Conservation (phyloP, 2,888 invertebrate genomes). For the Balanococcus diminutus region DNA sequence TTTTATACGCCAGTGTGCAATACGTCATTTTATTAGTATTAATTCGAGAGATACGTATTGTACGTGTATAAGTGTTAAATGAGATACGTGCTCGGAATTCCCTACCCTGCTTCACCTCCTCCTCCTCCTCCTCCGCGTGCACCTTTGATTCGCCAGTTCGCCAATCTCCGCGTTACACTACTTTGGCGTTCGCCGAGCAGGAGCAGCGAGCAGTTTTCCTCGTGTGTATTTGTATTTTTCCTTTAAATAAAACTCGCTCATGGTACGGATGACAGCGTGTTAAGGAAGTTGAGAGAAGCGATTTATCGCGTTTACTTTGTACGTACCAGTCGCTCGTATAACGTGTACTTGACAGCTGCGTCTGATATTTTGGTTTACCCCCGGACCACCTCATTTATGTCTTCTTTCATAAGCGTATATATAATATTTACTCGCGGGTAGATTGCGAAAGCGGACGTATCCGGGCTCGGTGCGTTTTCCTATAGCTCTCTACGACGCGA, state of each 20-base stretch:
- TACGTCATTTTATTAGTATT: slow-evolving; percentile 18
- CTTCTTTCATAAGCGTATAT: neutral
- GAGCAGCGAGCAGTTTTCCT: no score
- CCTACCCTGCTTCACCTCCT: neutral
- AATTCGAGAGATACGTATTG: neutral
- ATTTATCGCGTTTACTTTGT: slow-evolving; percentile 11
- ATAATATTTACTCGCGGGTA: neutral
- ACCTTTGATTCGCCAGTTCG: neutral
- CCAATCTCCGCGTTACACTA: neutral
- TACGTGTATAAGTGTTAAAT: neutral
- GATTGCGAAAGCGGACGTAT: neutral
- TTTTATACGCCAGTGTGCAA: neutral
- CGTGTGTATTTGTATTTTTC: neutral
- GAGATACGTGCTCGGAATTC: neutral
- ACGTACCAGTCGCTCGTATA: neutral
- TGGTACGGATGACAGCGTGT: neutral
- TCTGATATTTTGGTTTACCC: neutral
- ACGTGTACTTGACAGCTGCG: slow-evolving; percentile 3
- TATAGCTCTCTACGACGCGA: neutral
- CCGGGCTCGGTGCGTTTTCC: neutral
- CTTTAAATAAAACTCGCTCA: neutral
- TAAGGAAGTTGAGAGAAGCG: neutral
- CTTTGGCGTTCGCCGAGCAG: neutral
- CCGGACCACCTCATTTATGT: neutral
- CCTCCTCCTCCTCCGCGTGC: neutral